phyloP scores from a whole-genome alignment of 2,888 invertebrate species.

The Drosophila emarginata region DNA sequence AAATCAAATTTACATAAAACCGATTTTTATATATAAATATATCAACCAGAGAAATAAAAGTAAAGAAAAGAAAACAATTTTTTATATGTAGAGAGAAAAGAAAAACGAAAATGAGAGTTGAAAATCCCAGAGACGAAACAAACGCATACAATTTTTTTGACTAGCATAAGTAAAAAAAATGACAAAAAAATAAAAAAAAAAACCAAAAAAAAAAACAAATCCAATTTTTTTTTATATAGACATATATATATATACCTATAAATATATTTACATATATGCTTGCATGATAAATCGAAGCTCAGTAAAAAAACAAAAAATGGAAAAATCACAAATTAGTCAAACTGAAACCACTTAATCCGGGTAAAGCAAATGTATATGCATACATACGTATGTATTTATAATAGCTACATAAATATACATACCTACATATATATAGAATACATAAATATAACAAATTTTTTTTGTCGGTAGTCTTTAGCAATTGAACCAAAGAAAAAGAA shows the following conservation, averaged over 20 bases:
- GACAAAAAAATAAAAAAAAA: conserved; percentile 25
- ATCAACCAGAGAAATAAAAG: conserved; percentile 21
- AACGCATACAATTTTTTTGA: conserved; percentile 65
- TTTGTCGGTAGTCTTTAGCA: conserved; percentile 1
- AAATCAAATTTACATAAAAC: conserved; percentile 41
- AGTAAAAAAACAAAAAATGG: background rate
- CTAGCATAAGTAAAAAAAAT: conserved; percentile 60
- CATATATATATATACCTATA: background rate
- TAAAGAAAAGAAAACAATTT: conserved; percentile 39
- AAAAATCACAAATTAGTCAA: conserved; percentile 1
- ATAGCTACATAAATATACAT: background rate
- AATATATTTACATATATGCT: background rate
- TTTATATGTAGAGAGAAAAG: conserved; percentile 47
- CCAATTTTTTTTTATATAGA: background rate
- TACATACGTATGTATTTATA: background rate
- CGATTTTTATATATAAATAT: conserved; percentile 43
- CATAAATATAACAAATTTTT: background rate
- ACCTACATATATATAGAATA: background rate
- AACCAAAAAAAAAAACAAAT: conserved; percentile 3
- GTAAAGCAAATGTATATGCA: background rate
- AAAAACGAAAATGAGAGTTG: conserved; percentile 24
- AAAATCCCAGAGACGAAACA: conserved; percentile 16
- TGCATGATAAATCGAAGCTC: background rate
- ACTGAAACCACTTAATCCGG: background rate
- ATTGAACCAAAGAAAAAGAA: conserved; percentile 6